These are phyloP conservation scores for Campoplex nolae DNA, from an alignment of 2,888 invertebrate genomes.

Conservation along the genomic window DNA sequence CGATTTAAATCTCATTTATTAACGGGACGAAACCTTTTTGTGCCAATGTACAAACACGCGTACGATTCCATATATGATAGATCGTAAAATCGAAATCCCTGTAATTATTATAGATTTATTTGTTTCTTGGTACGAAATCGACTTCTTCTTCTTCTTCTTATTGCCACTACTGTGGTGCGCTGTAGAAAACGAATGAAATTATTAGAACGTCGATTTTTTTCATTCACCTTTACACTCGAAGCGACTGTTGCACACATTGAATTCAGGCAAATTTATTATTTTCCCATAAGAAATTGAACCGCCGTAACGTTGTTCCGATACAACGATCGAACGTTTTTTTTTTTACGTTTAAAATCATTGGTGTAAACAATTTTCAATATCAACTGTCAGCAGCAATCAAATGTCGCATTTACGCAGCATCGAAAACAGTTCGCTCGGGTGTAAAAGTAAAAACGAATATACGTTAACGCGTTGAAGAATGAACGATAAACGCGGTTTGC, in stretches of 20 bases:
- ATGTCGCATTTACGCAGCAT: no score
- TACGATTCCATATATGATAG: neutral
- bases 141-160: no score
- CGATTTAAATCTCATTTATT: conserved; percentile 62
- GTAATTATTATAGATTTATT: neutral
- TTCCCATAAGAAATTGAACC: conserved; percentile 72
- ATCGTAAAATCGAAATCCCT: neutral
- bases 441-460: neutral
- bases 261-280: conserved; percentile 69
- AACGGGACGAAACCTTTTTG: conserved; percentile 44
- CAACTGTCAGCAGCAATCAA: neutral
- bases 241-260: conserved; percentile 21
- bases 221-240: neutral
- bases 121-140: neutral
- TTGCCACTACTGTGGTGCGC: neutral
- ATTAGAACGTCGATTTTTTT: neutral
- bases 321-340: conserved; percentile 36
- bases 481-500: conserved; percentile 17
- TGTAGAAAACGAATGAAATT: neutral
- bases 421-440: conserved; percentile 7
- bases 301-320: conserved; percentile 17
- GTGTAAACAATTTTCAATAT: conserved; percentile 56
- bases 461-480: conserved; percentile 3
- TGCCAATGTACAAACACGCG: conserved; percentile 37
- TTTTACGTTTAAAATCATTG: neutral